Base-by-base conservation (phyloP, 2,888 invertebrate species). In the Eumacrocentrus americanus region DNA sequence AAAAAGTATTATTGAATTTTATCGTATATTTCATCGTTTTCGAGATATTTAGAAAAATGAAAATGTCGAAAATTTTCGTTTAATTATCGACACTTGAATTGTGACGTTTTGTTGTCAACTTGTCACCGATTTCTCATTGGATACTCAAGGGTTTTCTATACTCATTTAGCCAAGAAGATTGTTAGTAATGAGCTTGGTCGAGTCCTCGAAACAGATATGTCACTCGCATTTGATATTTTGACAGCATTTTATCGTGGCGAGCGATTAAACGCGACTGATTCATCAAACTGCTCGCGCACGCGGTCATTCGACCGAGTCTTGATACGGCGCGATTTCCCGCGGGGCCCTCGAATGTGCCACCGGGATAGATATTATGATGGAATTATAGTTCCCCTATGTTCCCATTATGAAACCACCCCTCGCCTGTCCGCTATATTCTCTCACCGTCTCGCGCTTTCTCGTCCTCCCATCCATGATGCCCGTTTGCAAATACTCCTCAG, bases 361-460 rank as follows among this genome's bases (percentile, higher is more conserved):
- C 66, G 42, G 67, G 70, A 73, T 73, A 66, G 68, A 70, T 64
- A 70, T 66, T 67, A 68, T 67, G 72, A 74, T 75, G 66, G 72
- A 77, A 75, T 79, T 77, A 77, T 73, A 70, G 70, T 70, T 74
- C 75, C 72, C 77, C 67, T 69, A 72, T 72, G 71, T 67, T 70
- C 67, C 73, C 67, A 72, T 76, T 77, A 75, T 69, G 63, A 67
- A 67, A 56, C 67, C 71, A 70, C 67, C 67, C n/a, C 66, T 60
- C 52, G 57, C 63, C 14, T 35, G 67, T 63, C 65, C 61, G 52
- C 57, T 46, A 58, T 48, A 61, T 55, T 59, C 58, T 56, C 47
- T 54, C 20, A 37, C 54, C 62, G n/a, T n/a, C n/a, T n/a, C n/a
- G 60, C 64, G 56, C 59, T 64, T 65, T 37, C 34, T 29, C 62